Conservation (phyloP, 2,113 vertebrate species). For the Oplegnathus fasciatus region DNA sequence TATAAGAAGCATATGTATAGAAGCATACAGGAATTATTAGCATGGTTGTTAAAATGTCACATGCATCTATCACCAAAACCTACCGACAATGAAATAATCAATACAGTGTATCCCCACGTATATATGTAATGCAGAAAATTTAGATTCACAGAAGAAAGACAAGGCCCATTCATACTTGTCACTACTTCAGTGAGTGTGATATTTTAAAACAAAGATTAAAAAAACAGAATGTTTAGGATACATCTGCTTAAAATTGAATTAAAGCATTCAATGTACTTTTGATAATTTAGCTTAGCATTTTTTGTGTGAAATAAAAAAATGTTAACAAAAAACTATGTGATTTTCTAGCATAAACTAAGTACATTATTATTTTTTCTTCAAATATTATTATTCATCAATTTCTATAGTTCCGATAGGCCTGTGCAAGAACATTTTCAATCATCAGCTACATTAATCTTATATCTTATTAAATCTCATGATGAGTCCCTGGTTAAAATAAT, state of each 20-base stretch:
- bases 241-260: neutral
- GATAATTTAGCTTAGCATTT: neutral
- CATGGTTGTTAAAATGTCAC: neutral
- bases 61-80: neutral
- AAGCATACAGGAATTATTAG: neutral
- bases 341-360: constrained; percentile 4
- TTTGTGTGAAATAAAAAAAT: neutral
- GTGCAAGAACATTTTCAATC: constrained; percentile 27
- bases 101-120: neutral
- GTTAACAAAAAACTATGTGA: neutral
- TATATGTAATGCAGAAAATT: neutral
- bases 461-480: constrained; percentile 46
- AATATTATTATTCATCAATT: constrained; percentile 16
- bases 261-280: neutral
- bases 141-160: neutral
- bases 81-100: neutral
- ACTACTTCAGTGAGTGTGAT: neutral
- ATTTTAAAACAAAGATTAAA: constrained; percentile 12
- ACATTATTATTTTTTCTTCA: constrained; percentile 26
- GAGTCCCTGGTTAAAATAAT: constrained; percentile 15
- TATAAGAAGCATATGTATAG: neutral
- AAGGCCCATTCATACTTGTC: no score
- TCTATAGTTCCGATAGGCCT: constrained; percentile 24
- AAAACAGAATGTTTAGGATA: neutral
- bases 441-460: constrained; percentile 42